These are phyloP conservation scores for Cyanoderma ruficeps DNA, from an alignment of 2,113 vertebrate species.

Conservation along the genomic window DNA sequence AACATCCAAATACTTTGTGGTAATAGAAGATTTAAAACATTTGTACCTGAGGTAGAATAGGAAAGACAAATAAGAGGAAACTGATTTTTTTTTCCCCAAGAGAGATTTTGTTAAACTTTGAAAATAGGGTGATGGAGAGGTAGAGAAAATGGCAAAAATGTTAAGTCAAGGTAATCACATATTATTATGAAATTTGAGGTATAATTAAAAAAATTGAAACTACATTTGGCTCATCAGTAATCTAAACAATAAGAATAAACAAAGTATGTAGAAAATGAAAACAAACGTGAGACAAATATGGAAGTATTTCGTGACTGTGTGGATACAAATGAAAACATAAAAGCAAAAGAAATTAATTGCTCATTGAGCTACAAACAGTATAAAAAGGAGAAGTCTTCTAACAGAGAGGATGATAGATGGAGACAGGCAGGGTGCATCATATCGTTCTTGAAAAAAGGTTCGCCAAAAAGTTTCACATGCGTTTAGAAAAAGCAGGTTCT, in stretches of 20 bases:
- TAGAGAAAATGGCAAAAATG: background rate
- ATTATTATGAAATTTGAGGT: background rate
- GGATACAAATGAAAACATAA: background rate
- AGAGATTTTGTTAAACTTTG: background rate
- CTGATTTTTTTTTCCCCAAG: background rate
- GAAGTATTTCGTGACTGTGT: background rate
- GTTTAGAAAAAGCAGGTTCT: background rate
- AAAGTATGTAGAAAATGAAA: background rate
- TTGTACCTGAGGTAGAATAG: background rate
- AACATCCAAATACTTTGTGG: background rate
- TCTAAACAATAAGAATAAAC: background rate
- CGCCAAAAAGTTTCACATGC: background rate
- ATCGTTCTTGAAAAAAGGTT: background rate
- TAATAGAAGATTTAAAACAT: background rate
- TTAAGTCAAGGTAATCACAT: background rate
- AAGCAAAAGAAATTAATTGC: background rate
- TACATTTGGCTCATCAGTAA: rapidly evolving
- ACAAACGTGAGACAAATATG: background rate
- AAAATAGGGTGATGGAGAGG: background rate
- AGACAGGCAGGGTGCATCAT: background rate
- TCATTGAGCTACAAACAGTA: background rate
- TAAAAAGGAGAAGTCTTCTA: background rate
- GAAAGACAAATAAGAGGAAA: background rate
- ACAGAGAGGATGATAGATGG: background rate
- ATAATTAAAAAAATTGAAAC: background rate